Percentiles rank a stretch among this genome's conserved stretches.
Conservation (phyloP, 2,888 invertebrate genomes). For the Acanthosoma haemorrhoidale region DNA sequence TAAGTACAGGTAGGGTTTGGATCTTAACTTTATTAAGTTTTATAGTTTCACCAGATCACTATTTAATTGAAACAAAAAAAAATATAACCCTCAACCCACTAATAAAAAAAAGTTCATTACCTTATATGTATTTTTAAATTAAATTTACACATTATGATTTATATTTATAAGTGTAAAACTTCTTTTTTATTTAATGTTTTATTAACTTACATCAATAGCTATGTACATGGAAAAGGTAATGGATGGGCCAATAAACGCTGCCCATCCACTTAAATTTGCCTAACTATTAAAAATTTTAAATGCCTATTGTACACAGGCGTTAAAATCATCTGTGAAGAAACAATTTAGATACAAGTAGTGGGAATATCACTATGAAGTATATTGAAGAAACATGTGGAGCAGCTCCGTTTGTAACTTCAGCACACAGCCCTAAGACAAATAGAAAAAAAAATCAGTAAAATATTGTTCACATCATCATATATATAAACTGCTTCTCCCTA, state of each 20-base stretch:
- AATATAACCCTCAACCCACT: not conserved
- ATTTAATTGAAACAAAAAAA: slow-evolving; percentile 1
- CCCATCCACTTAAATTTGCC: slow-evolving; percentile 17
- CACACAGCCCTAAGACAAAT: slow-evolving; percentile 18
- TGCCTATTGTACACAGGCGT: slow-evolving; percentile 23
- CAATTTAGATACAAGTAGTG: not conserved
- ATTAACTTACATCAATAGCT: slow-evolving; percentile 5
- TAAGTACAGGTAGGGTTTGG: not conserved
- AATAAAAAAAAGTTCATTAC: not conserved
- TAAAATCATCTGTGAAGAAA: slow-evolving; percentile 30
- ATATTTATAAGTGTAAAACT: not conserved
- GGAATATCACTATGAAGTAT: slow-evolving; percentile 11
- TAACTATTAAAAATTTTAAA: slow-evolving; percentile 25
- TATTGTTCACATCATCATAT: too few species aligned
- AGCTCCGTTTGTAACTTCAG: slow-evolving; percentile 21
- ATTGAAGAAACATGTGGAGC: slow-evolving; percentile 6
- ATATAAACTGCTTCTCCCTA: too few species aligned
- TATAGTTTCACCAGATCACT: not conserved
- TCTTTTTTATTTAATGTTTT: not conserved
- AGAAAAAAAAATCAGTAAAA: not conserved
- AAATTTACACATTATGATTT: slow-evolving; percentile 11
- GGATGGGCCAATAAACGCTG: not conserved
- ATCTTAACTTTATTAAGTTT: not conserved
- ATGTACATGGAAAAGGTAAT: slow-evolving; percentile 21
- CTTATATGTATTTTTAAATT: slow-evolving; percentile 6